These are phyloP conservation scores for Elysia chlorotica DNA, from an alignment of 1,140 invertebrate species.

Conservation along the genomic window DNA sequence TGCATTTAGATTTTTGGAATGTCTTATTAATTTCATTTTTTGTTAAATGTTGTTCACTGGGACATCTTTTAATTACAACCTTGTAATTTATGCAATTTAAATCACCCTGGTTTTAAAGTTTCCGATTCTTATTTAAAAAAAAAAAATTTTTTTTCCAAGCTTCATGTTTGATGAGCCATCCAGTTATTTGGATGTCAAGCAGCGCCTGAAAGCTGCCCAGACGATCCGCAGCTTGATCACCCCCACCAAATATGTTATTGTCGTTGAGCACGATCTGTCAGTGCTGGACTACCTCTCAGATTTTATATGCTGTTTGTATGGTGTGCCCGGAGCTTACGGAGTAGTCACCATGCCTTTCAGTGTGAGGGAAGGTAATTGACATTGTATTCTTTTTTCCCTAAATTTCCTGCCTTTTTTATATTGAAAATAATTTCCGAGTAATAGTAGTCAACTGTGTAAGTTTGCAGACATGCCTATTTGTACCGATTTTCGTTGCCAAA, in stretches of 20 bases:
- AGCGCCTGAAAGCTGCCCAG: slow-evolving; percentile 93
- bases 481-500: too few relatives aligned
- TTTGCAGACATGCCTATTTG: too few relatives aligned
- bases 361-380: slow-evolving; percentile 97
- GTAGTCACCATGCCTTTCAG: slow-evolving; percentile 99
- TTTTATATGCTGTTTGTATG: slow-evolving; percentile 98
- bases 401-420: not conserved
- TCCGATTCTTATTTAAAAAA: too few relatives aligned
- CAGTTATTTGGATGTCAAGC: slow-evolving; percentile 98
- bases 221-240: slow-evolving; percentile 90
- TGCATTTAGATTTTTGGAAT: not conserved
- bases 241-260: slow-evolving; percentile 97
- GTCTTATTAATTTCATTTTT: too few relatives aligned
- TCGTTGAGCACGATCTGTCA: slow-evolving; percentile 99
- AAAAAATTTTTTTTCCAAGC: too few relatives aligned
- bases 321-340: slow-evolving; percentile 97
- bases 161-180: slow-evolving; percentile 99
- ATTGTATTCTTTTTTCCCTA: too few relatives aligned
- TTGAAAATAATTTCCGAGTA: too few relatives aligned
- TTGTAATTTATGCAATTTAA: too few relatives aligned
- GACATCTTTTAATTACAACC: too few relatives aligned
- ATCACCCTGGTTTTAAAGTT: too few relatives aligned
- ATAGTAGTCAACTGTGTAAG: too few relatives aligned
- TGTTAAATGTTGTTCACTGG: too few relatives aligned
- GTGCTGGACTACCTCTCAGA: slow-evolving; percentile 99